These are phyloP conservation scores for Sialis lutaria DNA, from an alignment of 2,888 invertebrate species.

Conservation along the genomic window DNA sequence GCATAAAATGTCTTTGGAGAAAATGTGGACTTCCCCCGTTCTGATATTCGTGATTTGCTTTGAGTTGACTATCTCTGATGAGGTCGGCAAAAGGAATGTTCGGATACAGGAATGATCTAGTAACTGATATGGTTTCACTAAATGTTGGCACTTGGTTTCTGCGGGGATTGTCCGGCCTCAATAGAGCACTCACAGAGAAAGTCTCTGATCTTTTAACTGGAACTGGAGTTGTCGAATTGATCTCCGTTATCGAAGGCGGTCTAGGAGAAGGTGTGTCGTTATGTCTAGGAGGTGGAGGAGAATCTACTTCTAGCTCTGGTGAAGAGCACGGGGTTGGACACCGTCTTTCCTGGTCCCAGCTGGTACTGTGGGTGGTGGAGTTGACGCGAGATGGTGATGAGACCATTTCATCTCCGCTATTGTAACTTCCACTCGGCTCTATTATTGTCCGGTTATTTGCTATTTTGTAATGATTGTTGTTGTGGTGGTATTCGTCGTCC, in stretches of 20 bases:
- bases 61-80: constrained; percentile 33
- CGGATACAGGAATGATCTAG: constrained; percentile 43
- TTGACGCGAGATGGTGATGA: constrained; percentile 26
- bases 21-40: constrained; percentile 14
- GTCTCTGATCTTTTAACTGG: constrained; percentile 57
- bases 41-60: constrained; percentile 21
- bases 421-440: constrained; percentile 32
- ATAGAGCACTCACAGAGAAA: constrained; percentile 67
- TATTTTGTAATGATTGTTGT: constrained; percentile 23
- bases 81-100: constrained; percentile 43
- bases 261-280: constrained; percentile 32
- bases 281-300: constrained; percentile 40
- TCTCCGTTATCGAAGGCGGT: constrained; percentile 26
- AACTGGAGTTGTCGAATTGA: constrained; percentile 17
- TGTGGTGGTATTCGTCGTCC: constrained; percentile 32
- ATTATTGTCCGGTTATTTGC: constrained; percentile 28
- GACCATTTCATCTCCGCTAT: constrained; percentile 32
- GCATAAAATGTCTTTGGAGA: constrained; percentile 26
- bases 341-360: constrained; percentile 16
- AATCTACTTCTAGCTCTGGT: constrained; percentile 60
- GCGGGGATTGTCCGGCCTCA: constrained; percentile 59
- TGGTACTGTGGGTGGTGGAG: constrained; percentile 12
- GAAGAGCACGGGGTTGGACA: constrained; percentile 31
- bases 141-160: constrained; percentile 18
- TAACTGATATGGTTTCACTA: constrained; percentile 30